Conservation (phyloP, 2,888 invertebrate genomes). For the Melangyna quadrimaculata region DNA sequence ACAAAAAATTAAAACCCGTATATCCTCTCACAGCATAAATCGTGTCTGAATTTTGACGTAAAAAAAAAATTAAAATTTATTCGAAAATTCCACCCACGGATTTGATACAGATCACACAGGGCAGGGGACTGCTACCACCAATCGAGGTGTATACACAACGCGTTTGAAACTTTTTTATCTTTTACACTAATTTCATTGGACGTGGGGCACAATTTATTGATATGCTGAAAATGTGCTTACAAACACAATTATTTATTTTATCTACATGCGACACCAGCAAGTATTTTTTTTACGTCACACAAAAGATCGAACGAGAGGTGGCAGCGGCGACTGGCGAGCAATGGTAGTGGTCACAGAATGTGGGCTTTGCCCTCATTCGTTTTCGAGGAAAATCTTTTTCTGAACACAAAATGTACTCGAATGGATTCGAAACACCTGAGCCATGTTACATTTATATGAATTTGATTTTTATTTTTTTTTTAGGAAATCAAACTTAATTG, state of each 20-base stretch:
- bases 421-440: slow-evolving; percentile 56
- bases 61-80: slow-evolving; percentile 28
- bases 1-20: not conserved
- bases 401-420: not conserved
- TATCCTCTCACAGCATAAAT: slow-evolving; percentile 30
- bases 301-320: slow-evolving; percentile 21
- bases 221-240: slow-evolving; percentile 44
- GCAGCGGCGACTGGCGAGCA: not conserved
- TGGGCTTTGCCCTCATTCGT: slow-evolving; percentile 65
- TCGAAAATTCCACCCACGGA: slow-evolving; percentile 52
- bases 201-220: slow-evolving; percentile 62
- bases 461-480: not conserved
- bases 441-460: slow-evolving; percentile 20
- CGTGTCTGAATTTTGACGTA: slow-evolving; percentile 25
- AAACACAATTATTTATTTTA: not conserved
- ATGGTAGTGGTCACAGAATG: slow-evolving; percentile 38
- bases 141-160: not conserved
- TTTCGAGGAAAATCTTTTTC: slow-evolving; percentile 2
- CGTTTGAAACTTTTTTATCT: slow-evolving; percentile 39
- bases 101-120: slow-evolving; percentile 1
- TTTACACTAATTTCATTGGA: slow-evolving; percentile 55
- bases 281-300: slow-evolving; percentile 55
- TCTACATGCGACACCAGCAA: not conserved
- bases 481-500: slow-evolving; percentile 17
- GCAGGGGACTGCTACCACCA: not conserved